These are phyloP conservation scores for Panthera tigris DNA, from an alignment of 2,113 vertebrate species.

Conservation along the genomic window DNA sequence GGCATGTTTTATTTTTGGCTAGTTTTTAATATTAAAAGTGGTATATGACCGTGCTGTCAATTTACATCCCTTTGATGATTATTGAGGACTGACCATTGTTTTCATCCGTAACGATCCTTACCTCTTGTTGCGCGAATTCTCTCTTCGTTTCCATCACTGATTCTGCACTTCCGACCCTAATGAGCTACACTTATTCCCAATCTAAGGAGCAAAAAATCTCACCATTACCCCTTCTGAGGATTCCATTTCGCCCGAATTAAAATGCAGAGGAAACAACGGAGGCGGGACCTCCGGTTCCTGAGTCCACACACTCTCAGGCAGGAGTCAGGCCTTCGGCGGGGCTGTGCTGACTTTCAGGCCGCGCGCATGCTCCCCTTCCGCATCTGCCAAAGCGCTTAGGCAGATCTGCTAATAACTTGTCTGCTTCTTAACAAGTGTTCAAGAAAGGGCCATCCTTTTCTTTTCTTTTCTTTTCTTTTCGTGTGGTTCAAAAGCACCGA, in stretches of 20 bases:
- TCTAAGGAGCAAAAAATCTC: neutral
- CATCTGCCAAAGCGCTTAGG: neutral
- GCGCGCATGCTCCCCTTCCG: fast-evolving
- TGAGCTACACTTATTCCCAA: neutral
- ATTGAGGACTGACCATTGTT: neutral
- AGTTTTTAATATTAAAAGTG: neutral
- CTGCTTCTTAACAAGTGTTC: neutral
- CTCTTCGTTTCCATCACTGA: neutral
- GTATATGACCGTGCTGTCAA: neutral
- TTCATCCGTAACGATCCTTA: neutral
- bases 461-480: slow-evolving; percentile 31
- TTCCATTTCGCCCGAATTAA: neutral
- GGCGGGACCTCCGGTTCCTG: neutral
- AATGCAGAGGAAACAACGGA: neutral
- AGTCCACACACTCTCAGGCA: neutral
- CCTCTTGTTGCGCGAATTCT: neutral
- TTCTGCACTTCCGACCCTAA: neutral
- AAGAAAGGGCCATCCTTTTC: neutral
- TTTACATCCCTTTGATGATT: neutral
- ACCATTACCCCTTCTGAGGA: neutral
- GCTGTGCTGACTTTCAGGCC: neutral
- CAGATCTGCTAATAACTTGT: neutral
- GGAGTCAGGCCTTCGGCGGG: neutral
- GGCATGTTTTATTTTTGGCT: neutral
- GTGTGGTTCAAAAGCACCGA: neutral